Evolutionary conservation across 2,113 vertebrate genomes (phyloP), one percentile per base, ranked within the genome.

Genomic region (Leiothrix lutea): DNA sequence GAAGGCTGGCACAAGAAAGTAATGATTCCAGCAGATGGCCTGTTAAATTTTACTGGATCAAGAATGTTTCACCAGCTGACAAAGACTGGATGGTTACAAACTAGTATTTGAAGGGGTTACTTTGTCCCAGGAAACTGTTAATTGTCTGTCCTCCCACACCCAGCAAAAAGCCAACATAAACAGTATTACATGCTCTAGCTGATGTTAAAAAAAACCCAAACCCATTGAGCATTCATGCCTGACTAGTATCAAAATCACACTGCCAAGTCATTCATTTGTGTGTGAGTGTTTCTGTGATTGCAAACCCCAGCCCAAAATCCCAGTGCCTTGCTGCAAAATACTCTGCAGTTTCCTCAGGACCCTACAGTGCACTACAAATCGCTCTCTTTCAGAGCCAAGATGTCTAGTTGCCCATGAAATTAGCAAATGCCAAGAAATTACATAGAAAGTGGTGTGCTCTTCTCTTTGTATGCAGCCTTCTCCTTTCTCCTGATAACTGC

Each of bases 101-200:
- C 13, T 31, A n/a, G 66, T 40, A 88, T 73, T 11, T 71, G 66
- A 90, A 90, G 71, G 81, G 44, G 60, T 88, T 95, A 78, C 38
- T 94, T 92, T 60, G 60, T 83, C 88, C 72, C 75, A 83, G 88
- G 80, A 95, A 97, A 71, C 35, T 77, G 45, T 85, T 92, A 94
- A 96, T 96, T 91, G 60, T 47, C 85, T 47, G 38, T 74, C 60
- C 85, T 95, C 88, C 86, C 47, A 95, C 94, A 92, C 19, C 67
- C 86, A 86, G 67, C 33, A 78, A 92, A 94, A 93, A 74, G 91
- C 92, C 92, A 94, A 88, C 35, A 66, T 58, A 96, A 95, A 96
- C 91, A 90, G 58, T 88, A 88, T 86, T 90, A 86, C 67, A 31
- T 62, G 86, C 60, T 81, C 77, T 14, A 74, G 64, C 71, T 88